Base-by-base conservation (phyloP, 2,113 vertebrate genomes). In the Leptobrachium ailaonicum region DNA sequence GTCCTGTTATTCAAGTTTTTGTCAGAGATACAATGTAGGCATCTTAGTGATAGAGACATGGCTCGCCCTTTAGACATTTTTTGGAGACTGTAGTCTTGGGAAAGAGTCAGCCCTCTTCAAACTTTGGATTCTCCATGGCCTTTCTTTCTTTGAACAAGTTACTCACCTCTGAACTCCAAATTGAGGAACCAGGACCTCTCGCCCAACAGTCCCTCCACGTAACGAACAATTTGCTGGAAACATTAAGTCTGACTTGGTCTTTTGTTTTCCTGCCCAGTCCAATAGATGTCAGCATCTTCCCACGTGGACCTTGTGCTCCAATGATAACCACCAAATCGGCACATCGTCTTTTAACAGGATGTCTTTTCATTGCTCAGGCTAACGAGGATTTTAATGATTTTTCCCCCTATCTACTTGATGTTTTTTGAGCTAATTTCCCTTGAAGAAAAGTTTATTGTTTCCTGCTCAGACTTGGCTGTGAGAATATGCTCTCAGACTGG, bases 361-460 rank as follows among this genome's bases (percentile, higher is more conserved):
- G 75, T 75, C 66, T 71, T 86, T 86, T 86, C 71, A 69, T 86
- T 88, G 84, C 85, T 47, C 83, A 82, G 82, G 82, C 78, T 86
- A 84, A 77, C 84, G 86, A 85, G 87, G 83, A 75, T 76, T 72
- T 88, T 83, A 82, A 75, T 76, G 70, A 81, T 68, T 80, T 84
- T 76, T 73, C 76, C 56, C 50, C 47, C 45, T 7, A 56, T 64
- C 74, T 76, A 83, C 88, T 83, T 83, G 70, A 86, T 68, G 5
- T 85, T 85, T 76, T 50, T 83, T 81, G 73, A 82, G 82, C 77
- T 88, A 89, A 91, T 90, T 89, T 80, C 85, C 69, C 76, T 53
- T 78, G 84, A 13, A 85, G 79, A 87, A 88, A 86, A 89, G 85
- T 86, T 83, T 83, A 89, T 90, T 89, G 81, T 88, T 89, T 87